These are phyloP conservation scores for Sciurus niger DNA, from an alignment of 2,113 vertebrate species.

Conservation along the genomic window DNA sequence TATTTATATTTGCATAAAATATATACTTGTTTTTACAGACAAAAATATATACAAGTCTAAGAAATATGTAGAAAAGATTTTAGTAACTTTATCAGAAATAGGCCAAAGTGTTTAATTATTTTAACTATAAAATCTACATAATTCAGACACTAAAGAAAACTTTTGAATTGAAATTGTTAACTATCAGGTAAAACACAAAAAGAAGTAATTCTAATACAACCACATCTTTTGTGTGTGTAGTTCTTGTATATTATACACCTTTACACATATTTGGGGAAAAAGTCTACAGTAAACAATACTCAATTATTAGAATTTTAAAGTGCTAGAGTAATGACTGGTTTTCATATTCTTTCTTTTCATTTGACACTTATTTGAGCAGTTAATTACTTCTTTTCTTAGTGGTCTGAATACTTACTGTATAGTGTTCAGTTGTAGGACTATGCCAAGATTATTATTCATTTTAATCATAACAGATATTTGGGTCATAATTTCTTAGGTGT, in stretches of 20 bases:
- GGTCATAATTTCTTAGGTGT: background rate
- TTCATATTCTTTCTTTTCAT: background rate
- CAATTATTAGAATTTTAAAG: background rate
- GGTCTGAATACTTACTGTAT: background rate
- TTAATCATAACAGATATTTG: background rate
- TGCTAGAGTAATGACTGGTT: background rate
- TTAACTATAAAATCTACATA: background rate
- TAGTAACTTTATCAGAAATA: background rate
- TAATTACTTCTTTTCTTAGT: background rate
- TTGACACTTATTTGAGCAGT: background rate
- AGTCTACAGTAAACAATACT: background rate
- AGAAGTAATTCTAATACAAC: background rate
- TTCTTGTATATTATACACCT: background rate
- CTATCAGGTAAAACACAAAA: background rate
- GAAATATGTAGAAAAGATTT: background rate
- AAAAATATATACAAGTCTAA: background rate
- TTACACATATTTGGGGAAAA: background rate
- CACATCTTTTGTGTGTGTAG: background rate
- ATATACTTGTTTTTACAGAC: background rate
- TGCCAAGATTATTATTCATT: background rate
- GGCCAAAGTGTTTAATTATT: background rate
- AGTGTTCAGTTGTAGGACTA: background rate
- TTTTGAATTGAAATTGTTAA: background rate
- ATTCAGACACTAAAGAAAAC: background rate
- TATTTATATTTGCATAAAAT: background rate